Evolutionary conservation across 37 sponge, comb jelly and placozoan species (phyloP).

Genomic region (Crambe crambe): DNA sequence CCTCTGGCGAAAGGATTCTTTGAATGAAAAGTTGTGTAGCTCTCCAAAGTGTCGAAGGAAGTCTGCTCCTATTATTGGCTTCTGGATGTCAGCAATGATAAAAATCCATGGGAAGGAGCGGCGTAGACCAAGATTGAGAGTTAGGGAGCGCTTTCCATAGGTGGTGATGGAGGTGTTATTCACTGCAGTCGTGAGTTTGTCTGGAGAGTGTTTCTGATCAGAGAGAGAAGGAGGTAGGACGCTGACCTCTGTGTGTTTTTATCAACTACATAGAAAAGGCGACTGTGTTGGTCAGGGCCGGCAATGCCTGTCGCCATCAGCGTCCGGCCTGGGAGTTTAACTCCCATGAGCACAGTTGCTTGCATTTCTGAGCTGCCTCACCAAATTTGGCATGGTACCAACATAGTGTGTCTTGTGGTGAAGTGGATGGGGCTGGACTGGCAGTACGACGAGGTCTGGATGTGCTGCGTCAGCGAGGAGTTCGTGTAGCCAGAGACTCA

Average conservation of each 20-base stretch:
- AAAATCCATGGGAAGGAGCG: slow-evolving; percentile 67
- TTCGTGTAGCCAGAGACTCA: slow-evolving; percentile 21
- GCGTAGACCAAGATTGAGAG: slow-evolving; percentile 60
- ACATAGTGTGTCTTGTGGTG: slow-evolving; percentile 39
- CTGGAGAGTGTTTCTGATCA: background rate
- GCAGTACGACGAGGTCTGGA: slow-evolving; percentile 6
- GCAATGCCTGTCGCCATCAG: slow-evolving; percentile 46
- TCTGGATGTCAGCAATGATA: slow-evolving; percentile 67
- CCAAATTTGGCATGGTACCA: slow-evolving; percentile 74
- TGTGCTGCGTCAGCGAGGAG: slow-evolving; percentile 1
- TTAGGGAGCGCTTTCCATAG: slow-evolving; percentile 40
- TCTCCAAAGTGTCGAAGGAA: slow-evolving; percentile 56
- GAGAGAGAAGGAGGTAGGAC: slow-evolving; percentile 32
- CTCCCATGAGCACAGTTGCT: background rate
- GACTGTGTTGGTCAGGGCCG: slow-evolving; percentile 53
- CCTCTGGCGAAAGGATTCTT: slow-evolving; percentile 10
- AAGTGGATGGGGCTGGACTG: slow-evolving; percentile 17
- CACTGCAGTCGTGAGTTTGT: slow-evolving; percentile 23
- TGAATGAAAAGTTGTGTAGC: slow-evolving; percentile 34
- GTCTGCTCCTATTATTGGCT: slow-evolving; percentile 71
- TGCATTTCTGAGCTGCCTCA: slow-evolving; percentile 4
- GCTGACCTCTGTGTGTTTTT: slow-evolving; percentile 25
- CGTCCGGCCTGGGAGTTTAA: slow-evolving; percentile 16
- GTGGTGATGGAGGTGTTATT: slow-evolving; percentile 17
- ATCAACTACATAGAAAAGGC: slow-evolving; percentile 54